These are phyloP conservation scores for Nephrotoma flavescens DNA, from an alignment of 2,888 invertebrate genomes.

Conservation along the genomic window DNA sequence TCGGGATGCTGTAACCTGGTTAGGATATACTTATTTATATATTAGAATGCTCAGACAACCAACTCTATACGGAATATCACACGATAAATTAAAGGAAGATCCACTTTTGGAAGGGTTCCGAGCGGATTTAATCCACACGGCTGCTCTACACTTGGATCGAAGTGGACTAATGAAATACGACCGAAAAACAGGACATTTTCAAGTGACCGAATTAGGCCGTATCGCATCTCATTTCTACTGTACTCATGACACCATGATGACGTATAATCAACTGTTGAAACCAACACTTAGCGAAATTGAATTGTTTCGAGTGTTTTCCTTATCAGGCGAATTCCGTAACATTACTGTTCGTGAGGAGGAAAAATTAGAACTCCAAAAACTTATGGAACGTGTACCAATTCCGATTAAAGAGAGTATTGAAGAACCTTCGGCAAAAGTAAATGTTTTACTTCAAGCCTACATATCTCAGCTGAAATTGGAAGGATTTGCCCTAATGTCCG, in stretches of 20 bases:
- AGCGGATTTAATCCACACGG: constrained; percentile 92
- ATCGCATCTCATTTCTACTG: constrained; percentile 99
- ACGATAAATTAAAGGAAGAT: constrained; percentile 69
- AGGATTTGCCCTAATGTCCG: constrained; percentile 96
- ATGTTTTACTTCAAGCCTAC: constrained; percentile 90
- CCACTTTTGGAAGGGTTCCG: constrained; percentile 73
- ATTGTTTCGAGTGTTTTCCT: constrained; percentile 91
- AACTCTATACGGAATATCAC: constrained; percentile 72
- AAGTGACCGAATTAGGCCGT: constrained; percentile 87
- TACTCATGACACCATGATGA: constrained; percentile 91
- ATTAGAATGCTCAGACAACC: constrained; percentile 89
- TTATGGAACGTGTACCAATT: constrained; percentile 85
- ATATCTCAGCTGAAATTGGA: constrained; percentile 96
- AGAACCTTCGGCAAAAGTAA: constrained; percentile 88
- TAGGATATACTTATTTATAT: constrained; percentile 94
- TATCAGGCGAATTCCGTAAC: constrained; percentile 92
- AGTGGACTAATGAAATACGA: constrained; percentile 94
- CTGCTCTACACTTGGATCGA: constrained; percentile 79
- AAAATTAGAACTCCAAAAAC: constrained; percentile 87
- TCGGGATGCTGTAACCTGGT: constrained; percentile 77
- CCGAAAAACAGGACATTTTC: constrained; percentile 74
- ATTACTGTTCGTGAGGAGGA: constrained; percentile 92
- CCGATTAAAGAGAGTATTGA: constrained; percentile 98
- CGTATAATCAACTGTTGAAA: constrained; percentile 91
- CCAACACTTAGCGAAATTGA: constrained; percentile 96